These are phyloP conservation scores for Channa argus DNA, from an alignment of 2,113 vertebrate genomes.

Conservation along the genomic window DNA sequence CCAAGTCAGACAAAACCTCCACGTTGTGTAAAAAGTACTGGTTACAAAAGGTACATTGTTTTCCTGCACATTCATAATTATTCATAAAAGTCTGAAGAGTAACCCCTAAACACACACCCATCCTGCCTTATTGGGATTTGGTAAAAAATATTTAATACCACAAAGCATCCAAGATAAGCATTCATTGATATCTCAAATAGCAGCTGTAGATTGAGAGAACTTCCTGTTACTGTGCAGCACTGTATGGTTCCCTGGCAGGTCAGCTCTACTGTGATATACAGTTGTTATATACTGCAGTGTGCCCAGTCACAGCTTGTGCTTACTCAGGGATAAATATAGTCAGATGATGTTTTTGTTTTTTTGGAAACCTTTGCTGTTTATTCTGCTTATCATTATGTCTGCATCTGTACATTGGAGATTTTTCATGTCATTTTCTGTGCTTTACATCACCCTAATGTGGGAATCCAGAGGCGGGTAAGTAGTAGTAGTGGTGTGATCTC, in stretches of 20 bases:
- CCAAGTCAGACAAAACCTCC: not conserved
- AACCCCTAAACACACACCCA: conserved; percentile 16
- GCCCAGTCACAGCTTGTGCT: conserved; percentile 38
- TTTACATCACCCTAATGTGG: conserved; percentile 49
- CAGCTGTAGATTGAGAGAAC: conserved; percentile 48
- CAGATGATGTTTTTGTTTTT: conserved; percentile 41
- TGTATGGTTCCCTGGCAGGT: conserved; percentile 59
- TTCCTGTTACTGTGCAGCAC: conserved; percentile 45
- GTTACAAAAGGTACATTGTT: not conserved
- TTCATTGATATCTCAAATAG: conserved; percentile 54
- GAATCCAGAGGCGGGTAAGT: conserved; percentile 73
- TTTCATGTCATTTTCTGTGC: conserved; percentile 54
- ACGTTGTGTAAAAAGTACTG: too few species aligned
- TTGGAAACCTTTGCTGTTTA: conserved; percentile 31
- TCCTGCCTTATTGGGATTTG: conserved; percentile 14
- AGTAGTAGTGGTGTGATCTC: not conserved
- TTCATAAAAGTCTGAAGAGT: conserved; percentile 12
- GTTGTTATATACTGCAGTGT: conserved; percentile 52
- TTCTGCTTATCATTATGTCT: conserved; percentile 31
- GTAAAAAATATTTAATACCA: conserved; percentile 23
- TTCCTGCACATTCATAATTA: conserved; percentile 2
- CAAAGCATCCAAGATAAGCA: conserved; percentile 44
- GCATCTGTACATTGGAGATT: conserved; percentile 28
- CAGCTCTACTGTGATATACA: conserved; percentile 51
- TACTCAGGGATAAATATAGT: conserved; percentile 58